Conservation (phyloP, 2,113 vertebrate species). For the Alethe diademata region DNA sequence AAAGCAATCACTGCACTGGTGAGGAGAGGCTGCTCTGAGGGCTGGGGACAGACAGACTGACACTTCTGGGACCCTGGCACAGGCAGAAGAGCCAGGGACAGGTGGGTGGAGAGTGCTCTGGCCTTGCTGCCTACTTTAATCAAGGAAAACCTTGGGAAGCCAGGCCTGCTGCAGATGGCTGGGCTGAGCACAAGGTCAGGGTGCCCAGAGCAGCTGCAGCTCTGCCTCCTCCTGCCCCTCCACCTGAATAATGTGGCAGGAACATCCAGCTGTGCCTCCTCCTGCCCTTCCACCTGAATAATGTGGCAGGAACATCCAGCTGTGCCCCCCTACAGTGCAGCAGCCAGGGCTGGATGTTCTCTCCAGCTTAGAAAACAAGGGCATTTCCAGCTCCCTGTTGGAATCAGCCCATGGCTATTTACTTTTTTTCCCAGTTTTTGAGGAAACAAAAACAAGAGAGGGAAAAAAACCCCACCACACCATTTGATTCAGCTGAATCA, state of each 20-base stretch:
- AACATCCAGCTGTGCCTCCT: background rate
- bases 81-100: background rate
- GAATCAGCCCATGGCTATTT: background rate
- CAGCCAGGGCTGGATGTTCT: background rate
- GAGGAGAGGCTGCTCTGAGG: background rate
- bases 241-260: background rate
- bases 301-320: background rate
- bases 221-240: background rate
- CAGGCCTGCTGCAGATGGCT: background rate
- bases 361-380: background rate
- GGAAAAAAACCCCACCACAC: background rate
- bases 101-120: background rate
- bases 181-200: background rate
- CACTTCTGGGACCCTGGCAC: background rate
- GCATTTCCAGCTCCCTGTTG: background rate
- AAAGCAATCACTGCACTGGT: background rate
- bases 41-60: background rate
- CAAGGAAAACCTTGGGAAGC: background rate
- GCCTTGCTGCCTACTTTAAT: background rate
- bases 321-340: background rate
- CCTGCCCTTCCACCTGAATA: background rate
- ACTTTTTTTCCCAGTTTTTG: background rate
- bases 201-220: background rate
- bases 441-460: background rate
- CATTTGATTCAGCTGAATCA: background rate